A percentile compares a stretch with the other conserved stretches of the same genome.
These are phyloP conservation scores for Nomada ruficornis DNA, from an alignment of 2,888 invertebrate genomes.

Conservation along the genomic window DNA sequence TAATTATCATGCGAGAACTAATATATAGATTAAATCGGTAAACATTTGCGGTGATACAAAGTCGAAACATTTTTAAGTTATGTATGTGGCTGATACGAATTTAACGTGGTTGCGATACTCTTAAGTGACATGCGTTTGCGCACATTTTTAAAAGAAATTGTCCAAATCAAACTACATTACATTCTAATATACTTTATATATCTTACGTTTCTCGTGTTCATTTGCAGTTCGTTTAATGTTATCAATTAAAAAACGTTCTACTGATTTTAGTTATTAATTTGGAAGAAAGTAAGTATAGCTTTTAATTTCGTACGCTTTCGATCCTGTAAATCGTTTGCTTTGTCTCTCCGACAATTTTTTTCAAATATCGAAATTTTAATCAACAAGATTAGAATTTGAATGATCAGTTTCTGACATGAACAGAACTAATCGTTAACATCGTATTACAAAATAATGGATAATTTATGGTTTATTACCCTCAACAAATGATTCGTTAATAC, in stretches of 20 bases:
- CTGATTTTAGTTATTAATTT: neutral
- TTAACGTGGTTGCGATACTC: neutral
- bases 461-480: neutral
- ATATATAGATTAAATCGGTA: slow-evolving; percentile 12
- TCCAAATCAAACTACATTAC: neutral
- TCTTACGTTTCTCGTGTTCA: neutral
- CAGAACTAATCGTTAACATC: neutral
- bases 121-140: slow-evolving; percentile 15
- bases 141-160: slow-evolving; percentile 32
- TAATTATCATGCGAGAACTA: neutral
- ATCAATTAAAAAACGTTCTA: neutral
- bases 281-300: neutral
- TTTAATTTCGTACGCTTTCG: neutral
- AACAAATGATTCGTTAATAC: neutral
- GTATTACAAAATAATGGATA: neutral
- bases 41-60: neutral
- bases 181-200: neutral
- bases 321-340: neutral
- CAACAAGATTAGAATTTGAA: neutral
- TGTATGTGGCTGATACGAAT: neutral
- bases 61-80: slow-evolving; percentile 9
- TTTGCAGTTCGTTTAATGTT: neutral
- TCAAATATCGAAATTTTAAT: neutral
- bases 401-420: neutral
- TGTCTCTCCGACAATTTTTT: neutral